These are phyloP conservation scores for Tetraneura akinire DNA, from an alignment of 1,140 invertebrate genomes.

Conservation along the genomic window DNA sequence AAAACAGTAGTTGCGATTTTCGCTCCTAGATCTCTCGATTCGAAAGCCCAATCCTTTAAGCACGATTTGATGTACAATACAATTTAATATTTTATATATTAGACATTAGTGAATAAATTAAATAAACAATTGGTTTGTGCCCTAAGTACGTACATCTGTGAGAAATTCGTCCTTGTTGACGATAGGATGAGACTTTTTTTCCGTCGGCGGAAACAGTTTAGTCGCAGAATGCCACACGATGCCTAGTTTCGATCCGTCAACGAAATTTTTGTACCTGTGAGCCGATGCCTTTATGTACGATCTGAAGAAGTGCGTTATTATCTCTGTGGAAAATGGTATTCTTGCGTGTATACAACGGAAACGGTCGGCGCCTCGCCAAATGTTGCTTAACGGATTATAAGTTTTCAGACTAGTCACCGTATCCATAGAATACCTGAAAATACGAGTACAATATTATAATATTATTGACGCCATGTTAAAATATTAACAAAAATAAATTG, in stretches of 20 bases:
- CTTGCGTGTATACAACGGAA: slow-evolving; percentile 65
- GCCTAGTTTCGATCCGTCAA: slow-evolving; percentile 55
- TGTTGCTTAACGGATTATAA: slow-evolving; percentile 65
- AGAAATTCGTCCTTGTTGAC: slow-evolving; percentile 20
- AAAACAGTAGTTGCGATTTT: slow-evolving; percentile 60
- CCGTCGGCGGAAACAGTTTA: slow-evolving; percentile 49
- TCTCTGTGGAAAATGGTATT: slow-evolving; percentile 60
- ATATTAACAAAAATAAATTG: too few species aligned
- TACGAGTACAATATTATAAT: too few species aligned
- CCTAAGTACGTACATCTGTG: slow-evolving; percentile 6
- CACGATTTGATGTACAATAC: background rate
- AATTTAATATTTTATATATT: too few species aligned
- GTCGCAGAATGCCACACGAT: slow-evolving; percentile 56
- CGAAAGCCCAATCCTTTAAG: slow-evolving; percentile 57
- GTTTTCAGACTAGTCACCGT: slow-evolving; percentile 63
- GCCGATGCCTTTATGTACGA: slow-evolving; percentile 55
- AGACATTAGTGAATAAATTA: too few species aligned
- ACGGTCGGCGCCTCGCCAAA: slow-evolving; percentile 65
- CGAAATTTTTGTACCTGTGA: slow-evolving; percentile 56
- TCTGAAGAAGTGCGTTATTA: slow-evolving; percentile 54
- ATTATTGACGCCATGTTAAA: too few species aligned
- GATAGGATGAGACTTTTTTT: background rate
- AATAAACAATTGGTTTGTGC: too few species aligned
- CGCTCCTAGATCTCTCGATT: slow-evolving; percentile 61
- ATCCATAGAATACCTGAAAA: slow-evolving; percentile 63